Evolutionary conservation across 2,797 vertebrate species (phyloP).

Genomic region (Danio jaintianensis): DNA sequence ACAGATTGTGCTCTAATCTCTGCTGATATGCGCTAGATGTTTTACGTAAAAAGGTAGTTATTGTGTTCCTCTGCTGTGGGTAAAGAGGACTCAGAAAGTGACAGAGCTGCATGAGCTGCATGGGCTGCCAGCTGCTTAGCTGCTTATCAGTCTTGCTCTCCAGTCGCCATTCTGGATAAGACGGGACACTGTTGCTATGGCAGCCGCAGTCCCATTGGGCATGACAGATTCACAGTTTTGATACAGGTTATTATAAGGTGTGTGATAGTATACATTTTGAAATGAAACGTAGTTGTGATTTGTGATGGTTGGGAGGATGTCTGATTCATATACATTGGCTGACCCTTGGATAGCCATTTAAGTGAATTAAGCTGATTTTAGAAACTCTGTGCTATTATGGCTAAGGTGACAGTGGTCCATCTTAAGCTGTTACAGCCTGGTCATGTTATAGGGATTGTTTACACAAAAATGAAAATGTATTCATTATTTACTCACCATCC

Average conservation of each 20-base stretch:
- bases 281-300: conserved; percentile 18
- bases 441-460: no score
- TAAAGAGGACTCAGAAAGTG: conserved; percentile 11
- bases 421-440: neutral
- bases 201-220: conserved; percentile 38
- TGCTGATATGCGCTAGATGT: neutral
- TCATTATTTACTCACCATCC: no score
- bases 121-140: conserved; percentile 24
- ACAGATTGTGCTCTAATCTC: neutral
- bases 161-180: conserved; percentile 30
- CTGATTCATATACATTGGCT: neutral
- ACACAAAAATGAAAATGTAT: no score
- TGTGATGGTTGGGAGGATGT: neutral
- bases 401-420: neutral
- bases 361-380: neutral
- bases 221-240: conserved; percentile 23
- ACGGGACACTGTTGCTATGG: conserved; percentile 47
- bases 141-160: conserved; percentile 46
- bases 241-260: conserved; percentile 19
- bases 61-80: neutral
- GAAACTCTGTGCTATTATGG: neutral
- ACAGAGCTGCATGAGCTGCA: conserved; percentile 34
- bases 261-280: neutral
- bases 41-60: neutral
- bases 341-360: neutral